Conservation (phyloP, 2,888 invertebrate genomes). For the Oxycera nigricornis region DNA sequence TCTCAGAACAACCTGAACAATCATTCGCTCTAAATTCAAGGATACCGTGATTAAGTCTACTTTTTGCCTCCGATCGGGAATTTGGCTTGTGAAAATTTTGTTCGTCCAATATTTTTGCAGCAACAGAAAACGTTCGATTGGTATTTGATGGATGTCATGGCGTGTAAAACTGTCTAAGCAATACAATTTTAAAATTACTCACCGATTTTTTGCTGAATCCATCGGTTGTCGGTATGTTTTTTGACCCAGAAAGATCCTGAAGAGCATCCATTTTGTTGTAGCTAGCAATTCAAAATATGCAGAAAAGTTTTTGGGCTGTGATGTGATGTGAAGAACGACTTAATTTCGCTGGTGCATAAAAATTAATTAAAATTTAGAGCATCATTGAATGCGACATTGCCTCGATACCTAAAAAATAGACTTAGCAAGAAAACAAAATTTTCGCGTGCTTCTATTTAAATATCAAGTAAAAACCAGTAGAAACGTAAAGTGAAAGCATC, state of each 20-base stretch:
- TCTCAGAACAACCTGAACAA: not conserved
- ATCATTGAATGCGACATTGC: no score
- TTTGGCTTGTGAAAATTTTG: constrained; percentile 1
- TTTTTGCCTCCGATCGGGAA: not conserved
- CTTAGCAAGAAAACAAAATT: constrained; percentile 1
- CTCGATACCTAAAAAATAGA: not conserved
- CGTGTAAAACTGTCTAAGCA: not conserved
- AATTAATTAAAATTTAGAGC: no score
- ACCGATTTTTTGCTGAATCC: no score
- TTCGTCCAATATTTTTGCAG: not conserved
- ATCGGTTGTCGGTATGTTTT: no score
- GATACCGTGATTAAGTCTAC: not conserved
- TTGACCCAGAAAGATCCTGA: no score
- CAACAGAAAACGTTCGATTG: not conserved
- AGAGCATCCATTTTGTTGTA: no score
- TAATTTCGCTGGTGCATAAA: no score
- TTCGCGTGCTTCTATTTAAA: not conserved
- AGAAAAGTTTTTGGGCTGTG: no score
- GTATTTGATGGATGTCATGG: constrained; percentile 22
- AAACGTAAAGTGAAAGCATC: no score
- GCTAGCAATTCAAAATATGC: no score
- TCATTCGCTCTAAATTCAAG: not conserved
- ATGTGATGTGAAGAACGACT: no score
- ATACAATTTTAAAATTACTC: not conserved
- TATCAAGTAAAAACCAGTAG: not conserved